Base-by-base conservation (phyloP, 2,797 vertebrate genomes). In the Enteromius trimaculatus region DNA sequence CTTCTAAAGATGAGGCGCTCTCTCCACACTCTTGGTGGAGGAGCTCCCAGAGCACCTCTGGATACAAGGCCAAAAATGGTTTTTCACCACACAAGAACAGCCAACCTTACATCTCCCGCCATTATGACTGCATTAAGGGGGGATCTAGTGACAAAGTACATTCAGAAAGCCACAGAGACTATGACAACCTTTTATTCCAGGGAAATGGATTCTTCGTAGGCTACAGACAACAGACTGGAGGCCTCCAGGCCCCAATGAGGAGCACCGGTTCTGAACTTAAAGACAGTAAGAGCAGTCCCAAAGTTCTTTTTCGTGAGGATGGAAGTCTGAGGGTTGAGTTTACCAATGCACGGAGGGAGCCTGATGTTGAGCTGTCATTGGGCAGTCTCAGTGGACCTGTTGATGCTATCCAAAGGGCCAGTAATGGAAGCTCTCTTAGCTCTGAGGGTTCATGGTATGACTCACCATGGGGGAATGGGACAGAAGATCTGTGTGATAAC, bases 371-470 rank as follows among this genome's bases (percentile, higher is more conserved):
- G 79, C 82, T 91, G 1, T 60, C 72, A 39, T 88, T 92, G 53
- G 80, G 90, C 0, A 87, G 86, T 1, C 29, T 90, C 1, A 39
- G 42, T 13, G 88, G 51, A 6, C 85, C 91, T 1, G 80, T 92
- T 0, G 94, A 95, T 78, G 91, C 94, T n/a, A 92, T 90, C 26
- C 94, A 95, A 51, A 93, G 94, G 62, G 97, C 96, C 81, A 98
- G 97, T 89, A 96, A 97, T 86, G 97, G 97, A 75, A 97, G 97
- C 90, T 98, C 96, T 0, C 92, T 98, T 42, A 98, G 97, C 90
- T 99, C 97, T 0, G 96, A 98, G 78, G 95, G 95, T 13, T 99
- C 97, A 23, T 98, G 97, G 97, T 98, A 97, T 84, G 97, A 98
- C 89, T 96, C 95, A 0, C 97, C 97, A 0, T 98, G 97, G 97